Base-by-base conservation (phyloP, 2,797 vertebrate species). In the Thalassophryne amazonica region DNA sequence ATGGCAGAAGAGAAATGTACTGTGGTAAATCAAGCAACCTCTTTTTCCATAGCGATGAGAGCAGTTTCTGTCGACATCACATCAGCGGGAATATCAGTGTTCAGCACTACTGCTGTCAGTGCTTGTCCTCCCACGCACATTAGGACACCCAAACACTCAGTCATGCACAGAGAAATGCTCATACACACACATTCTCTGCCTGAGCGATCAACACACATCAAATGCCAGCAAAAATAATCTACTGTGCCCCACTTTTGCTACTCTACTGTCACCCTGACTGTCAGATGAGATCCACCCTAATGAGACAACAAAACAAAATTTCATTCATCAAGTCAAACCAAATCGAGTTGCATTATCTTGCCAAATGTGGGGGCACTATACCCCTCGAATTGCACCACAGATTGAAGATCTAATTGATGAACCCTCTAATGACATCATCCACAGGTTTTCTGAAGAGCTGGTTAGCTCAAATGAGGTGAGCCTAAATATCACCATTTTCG, bases 191-290 rank as follows among this genome's bases (percentile, higher is more conserved):
- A n/a, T n/a, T n/a, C n/a, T n/a, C n/a, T n/a, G 31, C 37, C 8
- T 2, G 6, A 42, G 21, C 70, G 17, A 51, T 22, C 24, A 23
- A 3, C 50, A 39, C 63, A 51, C 68, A 67, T 72, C 45, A 71
- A 51, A 71, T 38, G 56, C 33, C 53, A 72, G 76, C 69, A 71
- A 61, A 83, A 87, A 89, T 87, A 89, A 83, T 62, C 65, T 66
- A 72, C 67, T 63, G 55, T 80, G 85, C 53, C 73, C 81, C 57
- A 74, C 67, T 84, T 83, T 68, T 73, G 32, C 63, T 68, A 41
- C 60, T 54, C 49, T 65, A 29, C 60, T 69, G 56, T 62, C 29
- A 62, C 34, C 43, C 38, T 71, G 66, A 85, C 40, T 71, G 80
- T 57, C 83, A 77, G 67, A 45, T 28, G 24, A 56, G 69, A 74